Evolutionary conservation across 2,888 invertebrate genomes (phyloP).

Genomic region (Tipula helvola): DNA sequence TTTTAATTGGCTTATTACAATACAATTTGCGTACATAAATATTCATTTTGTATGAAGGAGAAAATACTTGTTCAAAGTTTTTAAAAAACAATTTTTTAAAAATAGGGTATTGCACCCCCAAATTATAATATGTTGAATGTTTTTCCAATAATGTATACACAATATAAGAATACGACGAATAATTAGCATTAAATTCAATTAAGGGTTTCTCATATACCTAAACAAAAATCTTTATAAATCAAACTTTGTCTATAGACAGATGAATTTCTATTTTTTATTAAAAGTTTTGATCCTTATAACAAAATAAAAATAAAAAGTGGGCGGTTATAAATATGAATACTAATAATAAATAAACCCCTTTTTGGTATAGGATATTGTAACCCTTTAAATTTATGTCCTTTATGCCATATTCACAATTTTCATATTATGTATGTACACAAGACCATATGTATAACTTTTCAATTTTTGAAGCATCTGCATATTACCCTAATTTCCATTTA

Average conservation of each 20-base stretch:
- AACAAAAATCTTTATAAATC: background rate
- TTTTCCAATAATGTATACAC: background rate
- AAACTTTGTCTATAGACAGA: background rate
- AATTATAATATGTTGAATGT: background rate
- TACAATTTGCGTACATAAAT: background rate
- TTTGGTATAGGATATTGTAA: background rate
- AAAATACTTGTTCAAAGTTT: background rate
- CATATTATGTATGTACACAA: background rate
- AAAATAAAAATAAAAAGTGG: background rate
- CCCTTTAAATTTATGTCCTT: background rate
- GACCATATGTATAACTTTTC: background rate
- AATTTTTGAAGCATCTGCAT: background rate
- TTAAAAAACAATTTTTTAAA: background rate
- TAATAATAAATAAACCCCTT: background rate
- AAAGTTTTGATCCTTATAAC: background rate
- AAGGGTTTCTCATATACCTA: background rate
- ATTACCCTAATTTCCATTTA: background rate
- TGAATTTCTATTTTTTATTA: background rate
- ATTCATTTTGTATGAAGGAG: background rate
- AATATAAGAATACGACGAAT: background rate
- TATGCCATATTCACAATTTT: background rate
- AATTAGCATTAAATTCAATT: background rate
- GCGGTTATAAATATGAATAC: background rate
- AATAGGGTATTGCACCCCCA: background rate
- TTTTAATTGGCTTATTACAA: background rate